These are phyloP conservation scores for Neomonachus schauinslandi DNA, from an alignment of 2,113 vertebrate genomes.

Conservation along the genomic window DNA sequence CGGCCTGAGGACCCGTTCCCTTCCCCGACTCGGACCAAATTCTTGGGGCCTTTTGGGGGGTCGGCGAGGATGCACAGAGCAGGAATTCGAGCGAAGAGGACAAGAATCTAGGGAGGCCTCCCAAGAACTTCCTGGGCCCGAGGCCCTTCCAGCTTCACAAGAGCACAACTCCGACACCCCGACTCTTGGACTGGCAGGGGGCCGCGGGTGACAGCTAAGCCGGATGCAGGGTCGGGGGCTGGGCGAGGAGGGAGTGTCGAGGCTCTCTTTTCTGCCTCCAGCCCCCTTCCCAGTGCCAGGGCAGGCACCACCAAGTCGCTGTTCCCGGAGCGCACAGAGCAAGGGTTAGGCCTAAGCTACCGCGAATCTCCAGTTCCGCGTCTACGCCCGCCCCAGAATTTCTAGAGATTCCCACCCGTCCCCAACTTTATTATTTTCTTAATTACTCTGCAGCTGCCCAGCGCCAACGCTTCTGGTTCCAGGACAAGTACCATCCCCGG, in stretches of 20 bases:
- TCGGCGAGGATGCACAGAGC: neutral
- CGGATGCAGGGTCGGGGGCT: fast-evolving
- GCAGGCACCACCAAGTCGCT: neutral
- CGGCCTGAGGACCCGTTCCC: neutral
- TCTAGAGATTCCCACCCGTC: neutral
- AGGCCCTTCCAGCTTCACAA: neutral
- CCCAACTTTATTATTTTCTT: neutral
- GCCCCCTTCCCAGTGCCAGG: neutral
- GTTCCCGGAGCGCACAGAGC: neutral
- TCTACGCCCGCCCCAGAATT: neutral
- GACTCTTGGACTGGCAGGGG: neutral
- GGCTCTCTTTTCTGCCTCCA: neutral
- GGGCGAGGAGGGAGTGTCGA: neutral
- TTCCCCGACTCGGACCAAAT: neutral
- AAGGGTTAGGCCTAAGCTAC: fast-evolving
- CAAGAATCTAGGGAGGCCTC: neutral
- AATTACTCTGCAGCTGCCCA: neutral
- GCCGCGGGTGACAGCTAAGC: neutral
- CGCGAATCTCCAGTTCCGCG: neutral
- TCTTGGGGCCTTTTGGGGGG: neutral
- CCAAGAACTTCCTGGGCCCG: too few species aligned
- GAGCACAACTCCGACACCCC: neutral
- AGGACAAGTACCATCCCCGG: neutral
- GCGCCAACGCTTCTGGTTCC: neutral
- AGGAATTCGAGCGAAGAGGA: neutral